Conservation (phyloP, 2,113 vertebrate species). For the Cebus imitator region DNA sequence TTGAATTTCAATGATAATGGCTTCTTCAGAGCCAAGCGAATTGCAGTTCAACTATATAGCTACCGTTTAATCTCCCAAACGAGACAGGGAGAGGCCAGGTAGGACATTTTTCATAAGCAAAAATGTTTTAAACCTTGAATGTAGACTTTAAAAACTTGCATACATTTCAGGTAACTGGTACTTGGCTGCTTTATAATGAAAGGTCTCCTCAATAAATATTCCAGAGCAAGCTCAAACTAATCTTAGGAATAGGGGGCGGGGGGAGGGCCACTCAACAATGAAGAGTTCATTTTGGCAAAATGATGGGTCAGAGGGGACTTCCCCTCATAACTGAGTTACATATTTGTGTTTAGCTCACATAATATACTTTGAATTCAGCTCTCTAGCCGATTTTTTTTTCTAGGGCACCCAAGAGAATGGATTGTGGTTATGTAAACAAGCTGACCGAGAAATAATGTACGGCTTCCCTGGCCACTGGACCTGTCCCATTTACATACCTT, state of each 20-base stretch:
- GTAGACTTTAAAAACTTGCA: slow-evolving; percentile 75
- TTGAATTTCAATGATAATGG: slow-evolving; percentile 74
- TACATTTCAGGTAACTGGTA: slow-evolving; percentile 76
- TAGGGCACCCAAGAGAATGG: background rate
- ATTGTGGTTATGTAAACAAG: slow-evolving; percentile 40
- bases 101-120: slow-evolving; percentile 78
- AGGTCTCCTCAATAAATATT: slow-evolving; percentile 74
- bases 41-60: slow-evolving; percentile 68
- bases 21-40: slow-evolving; percentile 71
- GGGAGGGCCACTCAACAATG: background rate
- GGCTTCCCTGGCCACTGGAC: background rate
- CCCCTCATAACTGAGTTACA: background rate
- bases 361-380: background rate
- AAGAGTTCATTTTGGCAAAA: slow-evolving; percentile 6
- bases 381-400: background rate
- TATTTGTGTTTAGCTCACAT: background rate
- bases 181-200: slow-evolving; percentile 73
- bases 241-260: background rate
- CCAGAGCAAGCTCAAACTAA: slow-evolving; percentile 7
- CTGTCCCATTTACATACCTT: slow-evolving; percentile 8
- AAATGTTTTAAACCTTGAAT: slow-evolving; percentile 79
- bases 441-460: background rate
- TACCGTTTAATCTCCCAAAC: slow-evolving; percentile 77
- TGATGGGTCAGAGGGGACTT: background rate
- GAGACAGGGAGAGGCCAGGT: slow-evolving; percentile 78